Evolutionary conservation across 2,797 vertebrate genomes (phyloP).

Genomic region (Menidia menidia): DNA sequence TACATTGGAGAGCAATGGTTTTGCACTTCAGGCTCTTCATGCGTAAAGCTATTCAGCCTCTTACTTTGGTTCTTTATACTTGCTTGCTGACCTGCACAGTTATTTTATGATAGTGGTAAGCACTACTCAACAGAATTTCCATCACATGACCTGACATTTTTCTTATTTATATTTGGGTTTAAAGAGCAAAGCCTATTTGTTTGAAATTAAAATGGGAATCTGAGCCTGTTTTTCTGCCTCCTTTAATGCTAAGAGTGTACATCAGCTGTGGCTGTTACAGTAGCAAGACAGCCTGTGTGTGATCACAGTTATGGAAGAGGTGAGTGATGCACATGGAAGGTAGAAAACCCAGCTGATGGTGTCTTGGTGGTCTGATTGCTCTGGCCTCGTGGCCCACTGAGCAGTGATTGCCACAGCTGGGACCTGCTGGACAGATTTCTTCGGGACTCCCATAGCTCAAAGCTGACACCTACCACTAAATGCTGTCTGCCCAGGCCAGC

Average conservation of each 20-base stretch:
- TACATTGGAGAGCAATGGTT: slow-evolving; percentile 24
- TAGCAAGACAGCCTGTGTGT: slow-evolving; percentile 37
- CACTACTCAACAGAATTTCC: not conserved
- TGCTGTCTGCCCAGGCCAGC: slow-evolving; percentile 73
- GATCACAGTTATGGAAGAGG: slow-evolving; percentile 55
- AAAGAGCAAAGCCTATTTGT: not conserved
- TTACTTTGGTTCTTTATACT: not conserved
- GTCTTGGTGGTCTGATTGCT: slow-evolving; percentile 81
- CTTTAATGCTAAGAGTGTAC: slow-evolving; percentile 44
- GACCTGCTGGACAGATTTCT: slow-evolving; percentile 78
- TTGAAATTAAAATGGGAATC: slow-evolving; percentile 1
- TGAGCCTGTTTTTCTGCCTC: slow-evolving; percentile 20
- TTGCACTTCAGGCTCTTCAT: not conserved
- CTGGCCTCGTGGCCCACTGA: slow-evolving; percentile 77
- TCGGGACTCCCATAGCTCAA: slow-evolving; percentile 74
- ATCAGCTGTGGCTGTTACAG: slow-evolving; percentile 44
- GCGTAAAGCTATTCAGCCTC: not conserved
- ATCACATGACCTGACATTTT: not conserved
- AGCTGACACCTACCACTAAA: slow-evolving; percentile 76
- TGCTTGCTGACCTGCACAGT: not conserved
- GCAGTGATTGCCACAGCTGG: slow-evolving; percentile 83
- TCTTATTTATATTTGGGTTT: not conserved
- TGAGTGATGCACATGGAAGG: slow-evolving; percentile 59
- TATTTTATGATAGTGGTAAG: not conserved
- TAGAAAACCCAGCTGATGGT: slow-evolving; percentile 81